Evolutionary conservation across 2,888 invertebrate genomes (phyloP), one percentile per base, ranked within the genome.

Genomic region (Ormyrus labotus): DNA sequence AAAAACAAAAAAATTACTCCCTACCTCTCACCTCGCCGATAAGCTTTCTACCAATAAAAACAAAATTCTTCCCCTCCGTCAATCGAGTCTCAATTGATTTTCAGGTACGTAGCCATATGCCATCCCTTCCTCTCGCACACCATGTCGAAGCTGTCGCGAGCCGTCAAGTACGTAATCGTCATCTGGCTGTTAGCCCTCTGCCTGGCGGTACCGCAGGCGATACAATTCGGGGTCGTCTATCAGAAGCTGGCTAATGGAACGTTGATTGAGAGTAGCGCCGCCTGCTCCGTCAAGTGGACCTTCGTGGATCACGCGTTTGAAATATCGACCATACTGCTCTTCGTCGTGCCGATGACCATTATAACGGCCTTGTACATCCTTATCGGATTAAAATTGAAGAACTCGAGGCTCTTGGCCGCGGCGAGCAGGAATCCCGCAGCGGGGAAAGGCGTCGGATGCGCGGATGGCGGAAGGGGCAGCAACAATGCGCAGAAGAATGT

Each of bases 311-410:
- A 95, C 91, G 94, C 95, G 83, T 96, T 96, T 88, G 95, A 95
- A 87, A 93, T 96, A 86, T 96, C 97, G 11, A 94, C 95, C 85
- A 94, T 95, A 88, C 91, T 97, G 86, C 96, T 97, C 91, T 97
- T 97, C 89, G 94, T 96, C 58, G 94, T 95, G 63, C 97, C 97
- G 2, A 96, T 97, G 96, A 95, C 95, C 53, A 92, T 97, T 81
- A 96, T 97, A 88, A 94, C 95, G 53, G 95, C 96, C 83, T 92
- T 97, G 82, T 97, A 97, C 88, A 93, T 95, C 74, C 91, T 96
- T 83, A 96, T 96, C 86, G 96, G 95, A 1, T 90, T 95, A 64
- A 95, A 95, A 88, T 91, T 96, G 83, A 92, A 94, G 75, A 93
- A 94, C 68, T 94, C 95, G 51, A 85, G 87, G 61, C 82, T 88